Conservation (phyloP, 1,140 invertebrate species). For the Coboldia fuscipes region DNA sequence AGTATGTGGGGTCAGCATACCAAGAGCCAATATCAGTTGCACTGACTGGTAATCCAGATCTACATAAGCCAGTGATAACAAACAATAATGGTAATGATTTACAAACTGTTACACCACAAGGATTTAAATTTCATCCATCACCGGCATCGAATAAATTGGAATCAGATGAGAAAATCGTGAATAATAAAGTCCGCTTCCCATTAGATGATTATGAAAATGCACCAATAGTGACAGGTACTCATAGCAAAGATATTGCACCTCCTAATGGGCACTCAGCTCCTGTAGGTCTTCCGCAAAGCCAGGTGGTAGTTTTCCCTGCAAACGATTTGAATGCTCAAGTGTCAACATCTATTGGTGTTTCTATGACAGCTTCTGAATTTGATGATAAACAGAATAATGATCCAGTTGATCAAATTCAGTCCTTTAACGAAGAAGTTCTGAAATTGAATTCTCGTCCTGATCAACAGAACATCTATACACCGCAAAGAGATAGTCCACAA, state of each 20-base stretch:
- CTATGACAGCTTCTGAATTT: too few relatives aligned
- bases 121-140: not conserved
- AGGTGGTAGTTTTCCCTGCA: not conserved
- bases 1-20: not conserved
- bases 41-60: not conserved
- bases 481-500: too few relatives aligned
- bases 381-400: conserved; percentile 14
- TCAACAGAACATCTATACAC: too few relatives aligned
- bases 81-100: conserved; percentile 2
- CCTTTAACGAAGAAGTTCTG: too few relatives aligned
- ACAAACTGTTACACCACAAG: conserved; percentile 6
- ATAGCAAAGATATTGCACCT: not conserved
- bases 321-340: not conserved
- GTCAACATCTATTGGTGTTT: not conserved
- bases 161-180: not conserved
- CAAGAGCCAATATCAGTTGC: not conserved
- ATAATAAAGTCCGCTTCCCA: conserved; percentile 16
- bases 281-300: not conserved
- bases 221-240: not conserved
- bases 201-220: conserved; percentile 5
- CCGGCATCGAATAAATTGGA: not conserved
- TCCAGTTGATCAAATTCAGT: too few relatives aligned
- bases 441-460: too few relatives aligned
- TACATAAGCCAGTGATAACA: conserved; percentile 6
- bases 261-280: not conserved